Percentiles rank a stretch among this genome's conserved stretches.
Evolutionary conservation across 2,797 vertebrate genomes (phyloP).

Genomic region (Channallabes apus): DNA sequence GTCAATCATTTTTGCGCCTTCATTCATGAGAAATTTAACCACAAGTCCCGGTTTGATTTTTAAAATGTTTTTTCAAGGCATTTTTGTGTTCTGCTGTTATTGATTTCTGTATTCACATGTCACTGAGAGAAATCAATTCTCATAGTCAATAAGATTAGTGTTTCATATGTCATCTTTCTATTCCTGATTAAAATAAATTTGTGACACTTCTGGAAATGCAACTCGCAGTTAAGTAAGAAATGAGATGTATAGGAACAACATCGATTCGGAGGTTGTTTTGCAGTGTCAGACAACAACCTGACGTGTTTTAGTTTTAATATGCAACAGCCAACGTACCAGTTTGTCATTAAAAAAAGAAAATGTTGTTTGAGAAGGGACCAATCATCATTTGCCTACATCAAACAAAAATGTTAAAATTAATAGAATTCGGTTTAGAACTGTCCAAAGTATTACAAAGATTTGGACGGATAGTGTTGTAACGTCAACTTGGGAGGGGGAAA

Average conservation of each 20-base stretch:
- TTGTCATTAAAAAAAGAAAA: background rate
- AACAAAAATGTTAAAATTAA: too few relatives aligned
- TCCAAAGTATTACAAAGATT: too few relatives aligned
- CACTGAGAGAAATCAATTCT: background rate
- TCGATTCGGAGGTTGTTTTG: background rate
- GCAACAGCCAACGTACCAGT: background rate
- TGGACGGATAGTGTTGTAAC: too few relatives aligned
- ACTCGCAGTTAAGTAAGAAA: background rate
- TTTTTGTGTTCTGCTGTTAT: background rate
- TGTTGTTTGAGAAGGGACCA: too few relatives aligned
- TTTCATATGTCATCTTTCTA: background rate
- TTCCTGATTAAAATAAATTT: background rate
- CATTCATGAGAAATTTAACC: too few relatives aligned
- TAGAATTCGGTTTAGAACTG: too few relatives aligned
- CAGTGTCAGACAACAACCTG: background rate
- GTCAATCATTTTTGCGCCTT: too few relatives aligned
- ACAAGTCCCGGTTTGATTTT: too few relatives aligned
- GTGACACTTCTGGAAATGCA: background rate
- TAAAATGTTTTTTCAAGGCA: too few relatives aligned
- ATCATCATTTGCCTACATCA: too few relatives aligned
- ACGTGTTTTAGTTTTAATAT: background rate
- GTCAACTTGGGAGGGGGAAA: too few relatives aligned
- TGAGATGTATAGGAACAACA: too few relatives aligned
- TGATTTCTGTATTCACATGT: background rate
- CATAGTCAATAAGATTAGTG: background rate